Evolutionary conservation across 1,140 invertebrate species (phyloP).

Genomic region (Aphelinus atriplicis): DNA sequence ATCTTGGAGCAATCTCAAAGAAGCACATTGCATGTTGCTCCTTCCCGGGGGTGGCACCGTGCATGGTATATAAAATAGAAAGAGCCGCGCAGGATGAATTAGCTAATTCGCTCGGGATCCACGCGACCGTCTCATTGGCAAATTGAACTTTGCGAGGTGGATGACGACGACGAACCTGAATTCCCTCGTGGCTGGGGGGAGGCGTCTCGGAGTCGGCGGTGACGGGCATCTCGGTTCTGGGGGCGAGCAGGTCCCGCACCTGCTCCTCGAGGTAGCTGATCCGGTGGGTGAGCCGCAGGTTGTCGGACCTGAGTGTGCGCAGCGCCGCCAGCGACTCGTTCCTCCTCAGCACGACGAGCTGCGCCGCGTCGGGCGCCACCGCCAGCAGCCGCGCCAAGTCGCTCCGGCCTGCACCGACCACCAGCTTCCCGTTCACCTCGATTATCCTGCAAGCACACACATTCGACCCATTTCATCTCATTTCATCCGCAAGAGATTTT

Average conservation of each 20-base stretch:
- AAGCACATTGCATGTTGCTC: too few species aligned
- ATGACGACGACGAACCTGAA: constrained; percentile 47
- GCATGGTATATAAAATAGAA: too few species aligned
- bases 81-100: too few species aligned
- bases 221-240: constrained; percentile 50
- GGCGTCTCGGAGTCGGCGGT: constrained; percentile 34
- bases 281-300: constrained; percentile 83
- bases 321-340: constrained; percentile 71
- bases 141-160: too few species aligned
- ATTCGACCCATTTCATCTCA: too few species aligned
- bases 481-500: too few species aligned
- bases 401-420: constrained; percentile 75
- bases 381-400: constrained; percentile 75
- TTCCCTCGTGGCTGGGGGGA: constrained; percentile 49
- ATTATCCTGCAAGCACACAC: constrained; percentile 71
- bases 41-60: too few species aligned
- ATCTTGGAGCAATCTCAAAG: too few species aligned
- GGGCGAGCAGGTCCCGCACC: constrained; percentile 74
- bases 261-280: constrained; percentile 91
- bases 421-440: constrained; percentile 84
- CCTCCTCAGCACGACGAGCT: constrained; percentile 64
- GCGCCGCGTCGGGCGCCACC: constrained; percentile 67
- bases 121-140: too few species aligned
- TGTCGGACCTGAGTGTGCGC: constrained; percentile 76
- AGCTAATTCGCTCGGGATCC: too few species aligned